Evolutionary conservation across 2,888 invertebrate genomes (phyloP).

Genomic region (Spodoptera littoralis): DNA sequence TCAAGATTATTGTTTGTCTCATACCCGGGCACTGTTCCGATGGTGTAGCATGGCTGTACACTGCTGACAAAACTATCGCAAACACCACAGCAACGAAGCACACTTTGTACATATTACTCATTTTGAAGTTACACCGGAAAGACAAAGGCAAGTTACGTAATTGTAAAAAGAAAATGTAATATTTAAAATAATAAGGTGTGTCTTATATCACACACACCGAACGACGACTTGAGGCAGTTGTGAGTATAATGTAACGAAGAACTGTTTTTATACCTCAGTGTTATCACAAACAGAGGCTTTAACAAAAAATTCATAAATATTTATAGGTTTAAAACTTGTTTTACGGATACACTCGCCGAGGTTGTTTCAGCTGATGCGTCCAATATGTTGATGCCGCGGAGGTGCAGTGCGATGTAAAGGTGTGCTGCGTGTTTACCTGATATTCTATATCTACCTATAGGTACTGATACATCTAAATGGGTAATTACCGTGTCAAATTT

Average conservation of each 20-base stretch:
- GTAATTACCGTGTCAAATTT: too few relatives aligned
- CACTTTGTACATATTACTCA: slow-evolving; percentile 10
- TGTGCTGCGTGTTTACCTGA: too few relatives aligned
- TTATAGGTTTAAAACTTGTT: too few relatives aligned
- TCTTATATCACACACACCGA: neutral
- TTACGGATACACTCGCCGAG: too few relatives aligned
- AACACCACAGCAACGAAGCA: slow-evolving; percentile 16
- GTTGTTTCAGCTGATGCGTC: too few relatives aligned
- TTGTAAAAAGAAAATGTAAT: neutral
- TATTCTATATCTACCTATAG: too few relatives aligned
- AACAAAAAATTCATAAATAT: too few relatives aligned
- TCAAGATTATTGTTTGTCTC: slow-evolving; percentile 9
- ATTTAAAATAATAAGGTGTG: neutral
- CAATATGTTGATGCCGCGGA: too few relatives aligned
- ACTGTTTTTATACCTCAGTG: slow-evolving; percentile 30
- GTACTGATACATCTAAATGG: too few relatives aligned
- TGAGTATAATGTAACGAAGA: slow-evolving; percentile 1
- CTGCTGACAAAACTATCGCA: slow-evolving; percentile 11
- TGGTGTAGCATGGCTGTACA: slow-evolving; percentile 53
- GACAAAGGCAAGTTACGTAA: neutral
- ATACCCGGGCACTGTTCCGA: slow-evolving; percentile 66
- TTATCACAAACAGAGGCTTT: too few relatives aligned
- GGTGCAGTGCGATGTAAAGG: too few relatives aligned
- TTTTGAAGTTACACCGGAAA: neutral
- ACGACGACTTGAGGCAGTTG: slow-evolving; percentile 5